Conservation (phyloP, 2,888 invertebrate species). For the Trachelus troglodyta region DNA sequence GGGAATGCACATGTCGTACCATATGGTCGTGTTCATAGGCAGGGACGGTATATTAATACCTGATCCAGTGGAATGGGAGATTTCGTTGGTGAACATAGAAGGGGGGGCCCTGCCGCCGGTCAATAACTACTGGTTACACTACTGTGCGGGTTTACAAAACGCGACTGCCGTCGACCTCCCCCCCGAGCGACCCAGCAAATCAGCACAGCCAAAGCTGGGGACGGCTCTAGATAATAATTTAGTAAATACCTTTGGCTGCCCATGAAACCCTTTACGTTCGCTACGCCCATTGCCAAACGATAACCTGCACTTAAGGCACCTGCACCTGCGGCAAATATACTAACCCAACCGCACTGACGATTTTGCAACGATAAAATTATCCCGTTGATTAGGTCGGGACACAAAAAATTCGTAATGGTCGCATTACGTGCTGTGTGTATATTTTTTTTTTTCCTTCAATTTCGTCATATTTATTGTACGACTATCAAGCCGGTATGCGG, state of each 20-base stretch:
- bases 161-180: conserved; percentile 3
- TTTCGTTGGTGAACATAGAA: not conserved
- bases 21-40: conserved; percentile 21
- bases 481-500: not conserved
- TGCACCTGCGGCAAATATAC: not conserved
- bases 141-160: conserved; percentile 13
- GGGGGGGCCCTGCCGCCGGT: conserved; percentile 6
- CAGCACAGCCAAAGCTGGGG: conserved; percentile 5
- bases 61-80: conserved; percentile 10
- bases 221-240: conserved; percentile 17
- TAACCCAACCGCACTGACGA: not conserved
- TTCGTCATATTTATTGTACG: not conserved
- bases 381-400: not conserved
- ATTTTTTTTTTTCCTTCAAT: not conserved
- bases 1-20: conserved; percentile 23
- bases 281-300: not conserved
- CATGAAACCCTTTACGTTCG: not conserved
- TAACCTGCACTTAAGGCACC: not conserved
- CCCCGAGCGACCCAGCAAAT: conserved; percentile 4
- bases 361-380: not conserved
- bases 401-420: not conserved
- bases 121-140: conserved; percentile 22
- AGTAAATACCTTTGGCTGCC: conserved; percentile 7
- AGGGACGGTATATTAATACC: conserved; percentile 22
- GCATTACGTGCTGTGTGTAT: not conserved